A percentile compares a stretch with the other conserved stretches of the same genome.
phyloP scores from a whole-genome alignment of 2,797 vertebrate species.

The Amniataba percoides region DNA sequence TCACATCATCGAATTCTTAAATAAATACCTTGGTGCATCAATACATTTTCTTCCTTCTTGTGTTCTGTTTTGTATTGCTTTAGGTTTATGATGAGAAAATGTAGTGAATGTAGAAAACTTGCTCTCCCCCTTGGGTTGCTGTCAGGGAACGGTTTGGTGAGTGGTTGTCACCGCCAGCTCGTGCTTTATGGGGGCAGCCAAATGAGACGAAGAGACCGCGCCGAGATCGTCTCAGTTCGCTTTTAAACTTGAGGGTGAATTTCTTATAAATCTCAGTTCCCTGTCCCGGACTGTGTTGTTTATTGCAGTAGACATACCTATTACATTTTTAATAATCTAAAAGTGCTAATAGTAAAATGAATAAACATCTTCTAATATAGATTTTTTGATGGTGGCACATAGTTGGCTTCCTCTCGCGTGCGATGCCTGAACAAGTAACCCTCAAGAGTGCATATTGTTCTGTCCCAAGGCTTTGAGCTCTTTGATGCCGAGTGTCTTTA shows the following conservation, averaged over 20 bases:
- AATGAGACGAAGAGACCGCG: not conserved
- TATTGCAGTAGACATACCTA: not conserved
- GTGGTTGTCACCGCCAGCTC: constrained; percentile 7
- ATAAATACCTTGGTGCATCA: constrained; percentile 16
- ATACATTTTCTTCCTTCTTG: constrained; percentile 7
- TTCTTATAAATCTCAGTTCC: not conserved
- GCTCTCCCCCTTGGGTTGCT: not conserved
- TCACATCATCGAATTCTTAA: constrained; percentile 1
- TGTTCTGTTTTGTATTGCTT: constrained; percentile 15
- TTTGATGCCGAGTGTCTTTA: constrained; percentile 32
- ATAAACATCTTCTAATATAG: constrained; percentile 11
- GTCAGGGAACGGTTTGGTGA: constrained; percentile 5
- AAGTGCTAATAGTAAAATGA: constrained; percentile 6
- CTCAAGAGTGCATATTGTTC: constrained; percentile 29
- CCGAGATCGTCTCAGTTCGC: constrained; percentile 8
- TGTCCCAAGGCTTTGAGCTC: constrained; percentile 30
- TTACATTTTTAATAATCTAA: constrained; percentile 20
- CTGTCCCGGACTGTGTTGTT: not conserved
- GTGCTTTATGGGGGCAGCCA: not conserved
- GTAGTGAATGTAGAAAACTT: not conserved
- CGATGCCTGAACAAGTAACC: constrained; percentile 27
- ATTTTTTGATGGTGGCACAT: constrained; percentile 15
- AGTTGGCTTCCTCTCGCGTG: constrained; percentile 6
- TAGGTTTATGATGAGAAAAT: constrained; percentile 6
- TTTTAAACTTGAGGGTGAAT: not conserved